These are phyloP conservation scores for Digitonthophagus gazella DNA, from an alignment of 2,888 invertebrate genomes.

Conservation along the genomic window DNA sequence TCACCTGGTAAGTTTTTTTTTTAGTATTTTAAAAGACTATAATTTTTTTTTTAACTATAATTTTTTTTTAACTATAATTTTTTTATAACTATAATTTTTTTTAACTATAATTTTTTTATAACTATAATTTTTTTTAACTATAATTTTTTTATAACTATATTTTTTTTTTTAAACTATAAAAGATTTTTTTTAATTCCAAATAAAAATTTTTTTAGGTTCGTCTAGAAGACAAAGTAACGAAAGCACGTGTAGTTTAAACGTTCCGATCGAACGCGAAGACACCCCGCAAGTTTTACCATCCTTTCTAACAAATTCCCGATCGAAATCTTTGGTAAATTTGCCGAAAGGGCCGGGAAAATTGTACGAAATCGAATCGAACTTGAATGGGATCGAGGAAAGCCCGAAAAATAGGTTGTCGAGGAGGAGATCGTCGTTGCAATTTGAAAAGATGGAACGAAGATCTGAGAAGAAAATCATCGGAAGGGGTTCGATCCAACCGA, in stretches of 20 bases:
- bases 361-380: conserved; percentile 35
- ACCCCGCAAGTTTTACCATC: conserved; percentile 37
- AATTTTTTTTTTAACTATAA: too few relatives aligned
- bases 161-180: conserved; percentile 6
- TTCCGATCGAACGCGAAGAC: conserved; percentile 39
- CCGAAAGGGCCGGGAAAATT: conserved; percentile 29
- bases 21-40: too few relatives aligned
- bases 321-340: conserved; percentile 43
- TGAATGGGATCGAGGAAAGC: conserved; percentile 47
- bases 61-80: too few relatives aligned
- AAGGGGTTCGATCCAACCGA: conserved; percentile 40
- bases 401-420: conserved; percentile 37
- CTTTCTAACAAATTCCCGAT: conserved; percentile 35
- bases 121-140: too few relatives aligned
- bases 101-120: too few relatives aligned
- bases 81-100: too few relatives aligned
- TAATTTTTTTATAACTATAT: too few relatives aligned
- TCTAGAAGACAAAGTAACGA: conserved; percentile 46
- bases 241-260: conserved; percentile 44
- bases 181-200: too few relatives aligned
- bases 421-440: conserved; percentile 44
- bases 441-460: conserved; percentile 42
- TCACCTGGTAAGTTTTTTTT: conserved; percentile 32
- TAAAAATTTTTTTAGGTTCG: conserved; percentile 39
- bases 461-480: conserved; percentile 27